Evolutionary conservation across 2,113 vertebrate genomes (phyloP), one percentile per base, ranked within the genome.

Genomic region (Dicentrarchus labrax): DNA sequence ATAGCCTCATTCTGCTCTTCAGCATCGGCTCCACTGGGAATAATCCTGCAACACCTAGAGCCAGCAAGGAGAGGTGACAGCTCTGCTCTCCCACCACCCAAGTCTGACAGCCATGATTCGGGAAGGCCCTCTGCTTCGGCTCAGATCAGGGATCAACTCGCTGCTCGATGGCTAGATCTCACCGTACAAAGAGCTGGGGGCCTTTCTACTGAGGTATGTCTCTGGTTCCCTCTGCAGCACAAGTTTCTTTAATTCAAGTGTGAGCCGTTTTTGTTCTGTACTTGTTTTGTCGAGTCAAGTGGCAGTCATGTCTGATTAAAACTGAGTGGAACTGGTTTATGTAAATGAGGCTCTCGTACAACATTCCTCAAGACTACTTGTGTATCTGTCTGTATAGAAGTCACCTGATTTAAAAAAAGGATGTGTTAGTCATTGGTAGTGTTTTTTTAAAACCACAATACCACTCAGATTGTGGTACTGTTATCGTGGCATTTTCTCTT

Each of bases 151-250:
- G 83, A 84, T 87, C 85, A 82, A 60, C 82, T 86, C 78, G 11
- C 74, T 85, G 80, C 88, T 94, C 65, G 15, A 94, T 95, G 95
- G 95, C 94, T 94, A 92, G 89, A 94, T 67, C 89, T 91, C 89
- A 78, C 72, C 84, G 67, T 79, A 77, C 81, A 66, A 85, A 75
- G 90, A 88, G 84, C 88, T 82, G 92, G 90, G 91, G 93, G 93
- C 90, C 87, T 88, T 94, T 94, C 94, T 92, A 76, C 85, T 94
- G 90, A 95, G 93, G 94, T 93, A 80, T 86, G 87, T 73, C 54
- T 69, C 50, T 15, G 2, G 16, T 57, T 83, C 39, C 50, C 57
- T 67, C n/a, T 56, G 68, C 78, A n/a, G 72, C 77, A 48, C 41
- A 57, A 12, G 38, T 80, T 30, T 82, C 56, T 81, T 9, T 72